These are phyloP conservation scores for Stigmatopora nigra DNA, from an alignment of 2,113 vertebrate species.

Conservation along the genomic window DNA sequence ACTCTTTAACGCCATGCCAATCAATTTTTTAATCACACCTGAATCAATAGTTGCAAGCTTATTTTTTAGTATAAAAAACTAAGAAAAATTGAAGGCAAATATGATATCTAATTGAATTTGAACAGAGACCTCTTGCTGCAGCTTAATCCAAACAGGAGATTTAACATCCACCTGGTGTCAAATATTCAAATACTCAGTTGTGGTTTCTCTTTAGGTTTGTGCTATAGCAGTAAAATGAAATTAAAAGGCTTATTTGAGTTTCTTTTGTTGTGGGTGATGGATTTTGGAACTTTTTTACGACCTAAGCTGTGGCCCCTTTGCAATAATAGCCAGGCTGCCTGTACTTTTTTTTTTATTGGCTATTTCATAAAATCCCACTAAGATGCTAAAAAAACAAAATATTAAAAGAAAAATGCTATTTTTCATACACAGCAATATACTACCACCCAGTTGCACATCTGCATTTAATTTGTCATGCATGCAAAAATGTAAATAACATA, in stretches of 20 bases:
- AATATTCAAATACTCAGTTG: slow-evolving; percentile 58
- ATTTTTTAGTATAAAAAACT: slow-evolving; percentile 36
- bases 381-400: slow-evolving; percentile 23
- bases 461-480: slow-evolving; percentile 40
- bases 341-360: slow-evolving; percentile 21
- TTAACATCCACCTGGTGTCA: slow-evolving; percentile 44
- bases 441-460: slow-evolving; percentile 24
- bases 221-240: slow-evolving; percentile 46
- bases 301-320: slow-evolving; percentile 39
- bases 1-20: slow-evolving; percentile 40
- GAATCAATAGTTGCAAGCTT: slow-evolving; percentile 43
- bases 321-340: slow-evolving; percentile 29
- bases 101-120: slow-evolving; percentile 19
- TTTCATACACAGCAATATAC: slow-evolving; percentile 3
- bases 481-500: slow-evolving; percentile 62
- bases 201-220: slow-evolving; percentile 45
- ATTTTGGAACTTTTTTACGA: slow-evolving; percentile 50
- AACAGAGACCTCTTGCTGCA: neutral
- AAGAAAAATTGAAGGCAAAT: slow-evolving; percentile 20
- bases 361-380: slow-evolving; percentile 34
- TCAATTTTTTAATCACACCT: slow-evolving; percentile 67
- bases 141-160: slow-evolving; percentile 15
- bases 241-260: slow-evolving; percentile 51
- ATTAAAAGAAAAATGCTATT: slow-evolving; percentile 8
- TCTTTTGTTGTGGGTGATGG: slow-evolving; percentile 42